Base-by-base conservation (phyloP, 2,888 invertebrate species). In the Apamea anceps region DNA sequence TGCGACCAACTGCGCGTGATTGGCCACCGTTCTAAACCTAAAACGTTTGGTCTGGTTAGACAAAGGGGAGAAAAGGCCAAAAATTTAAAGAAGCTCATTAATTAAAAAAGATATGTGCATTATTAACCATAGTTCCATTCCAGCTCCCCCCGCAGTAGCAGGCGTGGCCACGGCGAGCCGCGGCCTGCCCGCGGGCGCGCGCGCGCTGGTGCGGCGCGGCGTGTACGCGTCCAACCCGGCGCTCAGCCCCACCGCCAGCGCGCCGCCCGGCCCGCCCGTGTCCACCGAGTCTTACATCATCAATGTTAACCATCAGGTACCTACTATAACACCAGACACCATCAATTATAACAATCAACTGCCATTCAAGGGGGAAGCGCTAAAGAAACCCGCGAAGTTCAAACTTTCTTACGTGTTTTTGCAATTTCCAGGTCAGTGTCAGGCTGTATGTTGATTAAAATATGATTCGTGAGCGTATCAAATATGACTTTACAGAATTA, bases 191-290 rank as follows among this genome's bases (percentile, higher is more conserved):
- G 77, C 88, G 18, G 89, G 90, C 25, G 91, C 91, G 0, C 92
- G 95, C 21, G 63, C 88, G 25, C 95, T 96, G 95, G 85, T 91
- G 37, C 94, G 96, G 0, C 94, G 95, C 79, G 92, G 91, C 28
- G 95, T 96, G 85, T 96, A 96, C 93, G 95, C 95, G 4, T 97
- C 96, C 76, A 96, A 97, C 91, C 96, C 96, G 0, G 96, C 95
- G 73, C 79, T 86, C 21, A 83, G 87, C 6, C 85, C 88, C 71
- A 82, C 87, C 65, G 92, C 93, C 81, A 90, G 90, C 45, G 75
- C 91, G 21, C 83, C 91, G 13, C 74, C 86, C 7, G 87, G 87
- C 32, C 91, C 93, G 18, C 87, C 93, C 7, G 74, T 87, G 32
- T 75, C 84, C 54, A 88, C 84, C 0, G 88, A 90, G 37, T 89